phyloP scores from a whole-genome alignment of 2,113 vertebrate species.

The Burhinus oedicnemus region DNA sequence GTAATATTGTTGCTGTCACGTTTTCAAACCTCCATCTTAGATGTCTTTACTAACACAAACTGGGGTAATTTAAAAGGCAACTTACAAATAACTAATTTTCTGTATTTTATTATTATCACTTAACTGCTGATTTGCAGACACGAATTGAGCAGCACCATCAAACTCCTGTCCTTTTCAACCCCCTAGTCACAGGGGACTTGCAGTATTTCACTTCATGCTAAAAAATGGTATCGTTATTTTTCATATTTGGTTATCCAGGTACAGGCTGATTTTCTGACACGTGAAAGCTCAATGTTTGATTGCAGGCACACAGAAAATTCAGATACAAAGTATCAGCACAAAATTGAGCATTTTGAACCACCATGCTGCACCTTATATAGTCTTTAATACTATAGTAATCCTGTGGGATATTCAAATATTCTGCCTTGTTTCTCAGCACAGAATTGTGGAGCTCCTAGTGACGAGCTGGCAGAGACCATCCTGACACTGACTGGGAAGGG shows the following conservation, averaged over 20 bases:
- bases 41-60: neutral
- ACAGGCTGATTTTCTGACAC: neutral
- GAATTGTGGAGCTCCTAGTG: neutral
- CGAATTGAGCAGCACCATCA: neutral
- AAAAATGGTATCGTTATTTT: neutral
- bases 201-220: neutral
- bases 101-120: neutral
- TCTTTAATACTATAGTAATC: neutral
- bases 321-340: neutral
- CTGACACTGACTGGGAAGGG: fast-evolving
- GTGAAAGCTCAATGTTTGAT: neutral
- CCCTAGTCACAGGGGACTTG: neutral
- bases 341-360: neutral
- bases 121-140: neutral
- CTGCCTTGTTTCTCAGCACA: neutral
- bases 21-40: constrained; percentile 18
- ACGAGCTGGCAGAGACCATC: neutral
- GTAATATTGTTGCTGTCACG: neutral
- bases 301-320: neutral
- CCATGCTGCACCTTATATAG: neutral
- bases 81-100: neutral
- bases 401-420: neutral
- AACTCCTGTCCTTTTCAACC: neutral
- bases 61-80: neutral
- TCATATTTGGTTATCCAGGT: neutral